Evolutionary conservation across 2,113 vertebrate species (phyloP), one percentile per base, ranked within the genome.

Genomic region (Scalopus aquaticus): DNA sequence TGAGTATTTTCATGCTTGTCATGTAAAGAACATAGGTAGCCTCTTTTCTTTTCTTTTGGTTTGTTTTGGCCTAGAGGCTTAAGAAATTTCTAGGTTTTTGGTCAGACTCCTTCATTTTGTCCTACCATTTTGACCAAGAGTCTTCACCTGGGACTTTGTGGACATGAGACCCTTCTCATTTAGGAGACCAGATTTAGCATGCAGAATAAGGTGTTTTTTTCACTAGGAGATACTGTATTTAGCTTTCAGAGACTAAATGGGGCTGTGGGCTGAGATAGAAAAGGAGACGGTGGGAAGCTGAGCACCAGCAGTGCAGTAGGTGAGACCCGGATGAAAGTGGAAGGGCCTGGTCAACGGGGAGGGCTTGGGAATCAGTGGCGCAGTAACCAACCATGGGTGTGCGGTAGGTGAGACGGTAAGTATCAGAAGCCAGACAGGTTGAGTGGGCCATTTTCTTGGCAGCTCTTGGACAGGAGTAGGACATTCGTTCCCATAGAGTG

Each of bases 391-490:
- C 22, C 87, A 24, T 2, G 3, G 17, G 4, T 69, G 5, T 77
- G 69, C 32, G 28, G 22, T 39, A 83, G 58, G 17, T 5, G 0
- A 73, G 90, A 87, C 24, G 58, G 17, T 32, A n/a, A 69, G 39
- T 44, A n/a, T 88, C 19, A 56, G 77, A 72, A 83, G 90, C 20
- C 54, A 39, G 26, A 87, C 74, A 54, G 28, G 6, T 1, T 19
- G 64, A 67, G 86, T 37, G 42, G 51, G 30, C 49, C 35, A 26
- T 83, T 96, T 86, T 84, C 80, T 80, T 91, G 88, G 76, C 37
- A 10, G 17, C 42, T 92, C 70, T 79, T 19, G 30, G 58, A 70
- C 26, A 78, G 46, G 39, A 58, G 16, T 83, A 83, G 26, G 76
- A 74, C 51, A 62, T 72, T 74, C 60, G 32, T 79, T 96, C 20